phyloP scores from a whole-genome alignment of 2,113 vertebrate species.

The Alethe diademata region DNA sequence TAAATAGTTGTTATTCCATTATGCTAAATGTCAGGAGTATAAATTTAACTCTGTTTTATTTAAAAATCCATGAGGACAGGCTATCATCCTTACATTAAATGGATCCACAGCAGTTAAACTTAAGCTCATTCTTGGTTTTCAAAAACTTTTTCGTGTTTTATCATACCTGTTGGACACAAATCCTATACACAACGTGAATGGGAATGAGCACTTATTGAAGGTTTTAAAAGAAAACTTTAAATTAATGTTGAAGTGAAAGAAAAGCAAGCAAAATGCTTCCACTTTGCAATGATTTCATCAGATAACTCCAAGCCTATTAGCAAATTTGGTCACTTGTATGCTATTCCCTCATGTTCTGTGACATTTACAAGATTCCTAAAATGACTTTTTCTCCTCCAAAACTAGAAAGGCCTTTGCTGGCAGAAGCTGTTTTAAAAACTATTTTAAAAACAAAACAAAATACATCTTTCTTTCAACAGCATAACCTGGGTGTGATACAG shows the following conservation, averaged over 20 bases:
- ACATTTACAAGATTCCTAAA: not conserved
- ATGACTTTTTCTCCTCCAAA: not conserved
- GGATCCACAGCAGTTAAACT: not conserved
- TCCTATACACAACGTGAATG: not conserved
- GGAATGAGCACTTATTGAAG: not conserved
- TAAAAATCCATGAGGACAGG: not conserved
- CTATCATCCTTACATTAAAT: not conserved
- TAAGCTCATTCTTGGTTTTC: not conserved
- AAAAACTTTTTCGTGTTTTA: not conserved
- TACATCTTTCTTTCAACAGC: not conserved
- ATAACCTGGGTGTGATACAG: not conserved
- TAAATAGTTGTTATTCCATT: conserved; percentile 4
- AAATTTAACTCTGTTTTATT: not conserved
- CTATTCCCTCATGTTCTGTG: not conserved
- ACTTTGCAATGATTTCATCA: not conserved
- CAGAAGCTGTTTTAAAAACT: not conserved
- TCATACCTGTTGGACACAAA: not conserved
- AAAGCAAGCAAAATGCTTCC: not conserved
- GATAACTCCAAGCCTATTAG: not conserved
- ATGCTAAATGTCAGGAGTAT: not conserved
- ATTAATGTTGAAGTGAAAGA: not conserved
- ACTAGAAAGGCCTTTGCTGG: not conserved
- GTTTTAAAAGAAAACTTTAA: not conserved
- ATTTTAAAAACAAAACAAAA: not conserved
- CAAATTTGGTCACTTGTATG: not conserved